Evolutionary conservation across 1,140 invertebrate species (phyloP), one percentile per base, ranked within the genome.

Genomic region (Pectinophora gossypiella): DNA sequence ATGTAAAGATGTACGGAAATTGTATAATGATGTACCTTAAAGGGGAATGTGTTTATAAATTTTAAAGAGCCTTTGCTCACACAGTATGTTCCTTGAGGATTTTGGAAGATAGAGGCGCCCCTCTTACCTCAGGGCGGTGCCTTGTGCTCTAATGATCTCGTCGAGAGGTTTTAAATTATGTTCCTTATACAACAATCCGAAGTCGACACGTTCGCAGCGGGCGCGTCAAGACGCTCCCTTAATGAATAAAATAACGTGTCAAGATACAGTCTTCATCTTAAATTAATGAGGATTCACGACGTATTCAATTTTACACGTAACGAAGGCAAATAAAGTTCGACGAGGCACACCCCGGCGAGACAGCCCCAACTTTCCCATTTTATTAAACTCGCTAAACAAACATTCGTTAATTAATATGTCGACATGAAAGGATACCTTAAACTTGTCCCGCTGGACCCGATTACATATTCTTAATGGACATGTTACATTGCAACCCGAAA

Each of bases 171-270:
- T 84, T 79, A 77, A 85, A 80, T 84, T 82, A 82, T 83, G 72
- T 80, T 70, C 75, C 72, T 76, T 15, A 40, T 67, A 76, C 74
- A 80, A 86, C 80, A 83, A 86, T 83, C 69, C 63, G 50, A 73
- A 76, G 66, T 68, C 71, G 65, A 76, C 72, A 71, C 71, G 72
- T 75, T 73, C 63, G 79, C 68, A 76, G 66, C 64, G 68, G 65
- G 68, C 72, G 61, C 60, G 51, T 66, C 57, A 67, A 75, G 75
- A 71, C 72, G 68, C 64, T 71, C 72, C 61, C 68, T 79, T 82
- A 83, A 84, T 86, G 83, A 86, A 86, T 86, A 85, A 86, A 86
- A 86, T 86, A 86, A 83, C 81, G 83, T 73, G 74, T 82, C 79
- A 80, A 86, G 81, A 86, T 83, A 83, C 80, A 76, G 75, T 63